Evolutionary conservation across 2,888 invertebrate genomes (phyloP), one percentile per base, ranked within the genome.

Genomic region (Pterostichus niger): DNA sequence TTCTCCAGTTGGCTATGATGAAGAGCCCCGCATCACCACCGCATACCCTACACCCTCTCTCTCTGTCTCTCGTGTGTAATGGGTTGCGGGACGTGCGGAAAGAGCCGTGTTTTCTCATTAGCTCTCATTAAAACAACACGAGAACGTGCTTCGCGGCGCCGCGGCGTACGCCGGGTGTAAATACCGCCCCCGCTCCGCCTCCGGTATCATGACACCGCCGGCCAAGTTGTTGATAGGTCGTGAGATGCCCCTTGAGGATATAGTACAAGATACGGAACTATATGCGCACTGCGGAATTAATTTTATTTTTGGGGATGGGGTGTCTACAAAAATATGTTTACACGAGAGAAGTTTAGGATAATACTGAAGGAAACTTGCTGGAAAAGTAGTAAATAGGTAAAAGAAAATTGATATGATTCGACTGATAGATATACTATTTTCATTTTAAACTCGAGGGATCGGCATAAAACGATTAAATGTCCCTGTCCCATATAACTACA

Each of bases 51-150:
- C 40, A 40, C 40, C 7, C 40, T 40, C 40, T 7, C 40, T 2
- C 40, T 6, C 40, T 24, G 24, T 6, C 40, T 40, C 40, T 6
- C 40, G 40, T 40, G 52, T 35, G 17, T 81, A 73, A 81, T 56
- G 59, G 56, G 33, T 13, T n/a, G 40, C 40, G 81, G 73, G 40
- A 71, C 81, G 75, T 75, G 75, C 35, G 61, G 31, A 80, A 71
- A 73, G 78, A 77, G 80, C 85, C 76, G 64, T 87, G 86, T 86
- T 86, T 87, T 87, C 87, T 88, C 88, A 88, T 89, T 88, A 88
- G 87, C 75, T 86, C 87, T 88, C 87, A 88, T 88, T 88, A 88
- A 86, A 86, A 86, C 86, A 88, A 88, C 88, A 88, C 88, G 89
- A 88, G 87, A 88, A 89, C 87, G 88, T 87, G 88, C 88, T 88